These are phyloP conservation scores for Amphipoea lucens DNA, from an alignment of 2,888 invertebrate genomes.

Conservation along the genomic window DNA sequence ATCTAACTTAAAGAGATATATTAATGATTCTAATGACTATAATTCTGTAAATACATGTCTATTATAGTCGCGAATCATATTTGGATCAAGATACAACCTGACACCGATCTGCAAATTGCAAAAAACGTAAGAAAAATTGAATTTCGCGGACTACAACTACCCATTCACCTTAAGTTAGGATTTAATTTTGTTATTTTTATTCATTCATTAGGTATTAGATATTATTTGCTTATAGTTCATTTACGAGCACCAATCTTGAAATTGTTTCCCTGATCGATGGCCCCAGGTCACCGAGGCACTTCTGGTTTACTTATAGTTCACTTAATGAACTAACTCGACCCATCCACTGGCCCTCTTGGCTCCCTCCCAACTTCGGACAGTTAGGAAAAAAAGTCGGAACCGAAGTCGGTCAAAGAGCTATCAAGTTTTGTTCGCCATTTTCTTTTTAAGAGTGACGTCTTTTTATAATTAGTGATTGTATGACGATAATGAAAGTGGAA, in stretches of 20 bases:
- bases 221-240: too few species aligned
- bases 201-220: too few species aligned
- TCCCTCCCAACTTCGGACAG: slow-evolving; percentile 55
- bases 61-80: too few species aligned
- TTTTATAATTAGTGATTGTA: slow-evolving; percentile 48
- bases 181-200: too few species aligned
- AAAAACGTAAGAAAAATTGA: too few species aligned
- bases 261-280: slow-evolving; percentile 54
- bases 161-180: too few species aligned
- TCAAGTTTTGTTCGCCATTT: slow-evolving; percentile 42
- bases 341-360: slow-evolving; percentile 55
- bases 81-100: too few species aligned
- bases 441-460: slow-evolving; percentile 36
- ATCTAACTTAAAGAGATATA: too few species aligned
- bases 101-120: too few species aligned
- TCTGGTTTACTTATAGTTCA: slow-evolving; percentile 61
- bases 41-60: too few species aligned
- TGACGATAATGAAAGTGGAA: slow-evolving; percentile 8
- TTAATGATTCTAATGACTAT: too few species aligned
- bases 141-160: too few species aligned
- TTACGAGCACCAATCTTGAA: slow-evolving; percentile 33
- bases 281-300: slow-evolving; percentile 38
- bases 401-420: slow-evolving; percentile 55
- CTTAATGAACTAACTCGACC: slow-evolving; percentile 65
- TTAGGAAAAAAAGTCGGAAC: slow-evolving; percentile 42